These are phyloP conservation scores for Setophaga coronata DNA, from an alignment of 2,113 vertebrate genomes.

Conservation along the genomic window DNA sequence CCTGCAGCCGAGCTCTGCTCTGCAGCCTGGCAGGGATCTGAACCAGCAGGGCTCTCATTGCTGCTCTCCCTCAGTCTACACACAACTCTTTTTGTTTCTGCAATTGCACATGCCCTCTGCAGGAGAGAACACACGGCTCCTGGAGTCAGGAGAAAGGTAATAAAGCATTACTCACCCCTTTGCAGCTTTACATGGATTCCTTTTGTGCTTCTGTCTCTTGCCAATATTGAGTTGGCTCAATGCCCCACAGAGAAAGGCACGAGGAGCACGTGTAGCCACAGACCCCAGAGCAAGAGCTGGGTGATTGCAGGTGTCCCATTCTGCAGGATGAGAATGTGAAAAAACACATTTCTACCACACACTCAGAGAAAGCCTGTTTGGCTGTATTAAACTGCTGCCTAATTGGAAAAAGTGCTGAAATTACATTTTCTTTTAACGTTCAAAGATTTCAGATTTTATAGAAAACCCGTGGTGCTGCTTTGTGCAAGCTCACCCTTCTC, in stretches of 20 bases:
- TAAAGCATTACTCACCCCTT: neutral
- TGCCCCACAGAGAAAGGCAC: neutral
- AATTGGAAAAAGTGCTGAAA: neutral
- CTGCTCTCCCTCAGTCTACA: neutral
- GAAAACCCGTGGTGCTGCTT: neutral
- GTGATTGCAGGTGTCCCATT: neutral
- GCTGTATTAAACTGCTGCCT: neutral
- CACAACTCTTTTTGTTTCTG: neutral
- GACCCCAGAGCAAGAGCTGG: neutral
- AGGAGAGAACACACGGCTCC: neutral
- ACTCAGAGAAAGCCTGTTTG: neutral
- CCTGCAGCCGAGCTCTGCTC: neutral
- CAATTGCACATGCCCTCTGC: neutral
- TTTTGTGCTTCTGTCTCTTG: neutral
- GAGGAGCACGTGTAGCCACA: neutral
- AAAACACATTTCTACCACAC: neutral
- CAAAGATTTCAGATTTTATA: neutral
- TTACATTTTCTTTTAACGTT: neutral
- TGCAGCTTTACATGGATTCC: neutral
- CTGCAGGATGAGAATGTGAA: neutral
- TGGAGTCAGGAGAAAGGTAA: neutral
- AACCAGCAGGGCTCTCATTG: neutral
- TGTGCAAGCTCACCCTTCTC: neutral
- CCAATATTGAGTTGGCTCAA: fast-evolving
- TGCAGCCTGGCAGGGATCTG: neutral